Conservation (phyloP, 2,113 vertebrate genomes). For the Abramis brama region DNA sequence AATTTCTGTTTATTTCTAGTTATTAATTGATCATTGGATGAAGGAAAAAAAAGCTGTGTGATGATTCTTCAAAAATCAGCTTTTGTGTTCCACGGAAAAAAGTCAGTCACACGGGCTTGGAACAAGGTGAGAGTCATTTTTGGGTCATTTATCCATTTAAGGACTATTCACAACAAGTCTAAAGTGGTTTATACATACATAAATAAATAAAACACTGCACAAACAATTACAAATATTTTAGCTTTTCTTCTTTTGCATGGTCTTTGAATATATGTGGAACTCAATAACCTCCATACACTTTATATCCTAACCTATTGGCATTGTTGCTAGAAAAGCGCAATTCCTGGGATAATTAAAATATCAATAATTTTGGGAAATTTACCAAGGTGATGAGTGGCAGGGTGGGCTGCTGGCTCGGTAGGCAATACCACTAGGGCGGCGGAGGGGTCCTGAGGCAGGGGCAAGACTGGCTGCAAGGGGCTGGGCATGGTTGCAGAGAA, state of each 20-base stretch:
- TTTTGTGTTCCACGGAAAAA: background rate
- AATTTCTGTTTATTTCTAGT: background rate
- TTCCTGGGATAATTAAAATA: background rate
- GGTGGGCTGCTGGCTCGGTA: constrained; percentile 84
- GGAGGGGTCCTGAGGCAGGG: constrained; percentile 89
- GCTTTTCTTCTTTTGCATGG: background rate
- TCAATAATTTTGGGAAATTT: background rate
- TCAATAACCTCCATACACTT: background rate
- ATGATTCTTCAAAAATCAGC: background rate
- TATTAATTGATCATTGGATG: background rate
- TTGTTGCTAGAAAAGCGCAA: background rate
- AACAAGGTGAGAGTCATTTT: no score
- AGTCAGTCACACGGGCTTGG: no score
- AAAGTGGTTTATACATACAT: no score
- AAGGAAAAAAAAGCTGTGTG: background rate
- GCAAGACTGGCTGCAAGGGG: constrained; percentile 88
- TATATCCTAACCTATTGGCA: background rate
- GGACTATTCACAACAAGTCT: no score
- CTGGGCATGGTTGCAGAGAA: constrained; percentile 88
- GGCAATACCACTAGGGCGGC: constrained; percentile 92
- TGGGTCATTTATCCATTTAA: no score
- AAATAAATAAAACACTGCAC: no score
- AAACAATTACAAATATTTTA: no score
- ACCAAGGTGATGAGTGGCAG: constrained; percentile 86
- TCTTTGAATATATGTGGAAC: background rate